Evolutionary conservation across 2,888 invertebrate genomes (phyloP), one percentile per base, ranked within the genome.

Genomic region (Merodon equestris): DNA sequence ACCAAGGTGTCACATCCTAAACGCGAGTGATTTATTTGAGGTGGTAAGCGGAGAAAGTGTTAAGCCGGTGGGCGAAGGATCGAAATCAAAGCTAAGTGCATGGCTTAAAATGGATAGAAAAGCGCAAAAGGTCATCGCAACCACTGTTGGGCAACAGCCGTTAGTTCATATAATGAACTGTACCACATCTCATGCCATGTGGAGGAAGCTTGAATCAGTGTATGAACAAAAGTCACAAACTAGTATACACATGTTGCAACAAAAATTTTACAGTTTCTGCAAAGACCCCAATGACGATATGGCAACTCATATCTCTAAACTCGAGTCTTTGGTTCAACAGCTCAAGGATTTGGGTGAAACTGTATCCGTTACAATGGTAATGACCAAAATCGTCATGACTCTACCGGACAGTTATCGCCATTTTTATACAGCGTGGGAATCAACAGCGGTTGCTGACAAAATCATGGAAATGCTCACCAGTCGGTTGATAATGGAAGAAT

Each of bases 151-250:
- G 5, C 47, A 19, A 18, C 47, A 19, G 12, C 47, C 47, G n/a
- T 18, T 47, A 12, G 17, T 47, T 15, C 77, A 81, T 40, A 77
- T 82, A 2, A 70, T 83, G 2, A 82, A 81, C 66, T 83, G 76
- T 27, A 57, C 63, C 3, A 71, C 74, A 18, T 42, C 82, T 0
- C 44, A 54, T 15, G 81, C 54, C 13, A 82, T 83, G 82, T 83
- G 68, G 70, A 42, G 17, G 4, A 66, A 68, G 44, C 47, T 81
- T 15, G 60, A 79, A 27, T 76, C 54, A 36, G 66, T 87, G 0
- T 87, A 84, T 61, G 86, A 87, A 54, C 85, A 86, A 63, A 86
- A 84, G 63, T 82, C 84, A 0, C 84, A 84, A 38, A 84, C 85
- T 0, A 85, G 77, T 18, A 72, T 86, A 4, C 85, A 85, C 81